Evolutionary conservation across 2,113 vertebrate genomes (phyloP), one percentile per base, ranked within the genome.

Genomic region (Oreochromis aureus): DNA sequence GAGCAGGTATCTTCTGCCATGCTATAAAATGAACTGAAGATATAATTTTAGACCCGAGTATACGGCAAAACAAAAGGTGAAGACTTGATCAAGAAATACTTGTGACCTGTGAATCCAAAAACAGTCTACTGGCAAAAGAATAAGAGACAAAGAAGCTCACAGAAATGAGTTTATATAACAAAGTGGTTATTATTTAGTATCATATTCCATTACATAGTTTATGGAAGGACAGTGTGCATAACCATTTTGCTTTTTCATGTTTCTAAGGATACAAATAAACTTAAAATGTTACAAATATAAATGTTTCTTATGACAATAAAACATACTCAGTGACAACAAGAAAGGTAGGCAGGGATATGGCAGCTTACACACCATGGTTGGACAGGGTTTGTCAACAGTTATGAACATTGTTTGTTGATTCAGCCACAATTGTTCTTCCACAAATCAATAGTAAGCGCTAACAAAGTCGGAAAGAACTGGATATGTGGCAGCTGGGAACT

Each of bases 281-380:
- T 90, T 92, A 94, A 95, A 92, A 95, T 93, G 92, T 96, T 97
- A 95, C 95, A 97, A 95, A 96, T 95, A 95, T 96, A 96, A 97
- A 96, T 91, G 94, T 92, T 93, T 95, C 93, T 95, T 91, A 94
- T 92, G 91, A 96, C 95, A 93, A 87, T 91, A 92, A 90, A 92
- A 93, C 90, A 92, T 85, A 92, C 63, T 91, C 83, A 83, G 90
- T 90, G 87, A 92, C 88, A 93, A 89, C 73, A 85, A 83, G 59
- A 93, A 94, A 90, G 92, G 94, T 82, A 91, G 94, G 94, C 94
- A 95, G 94, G 95, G 93, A 89, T 93, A 95, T 84, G 91, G 89
- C 91, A 91, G 89, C 90, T 88, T 90, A 87, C 82, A 91, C 91
- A 63, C 83, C 11, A 46, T 10, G 82, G 79, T 89, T 85, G 71